phyloP scores from a whole-genome alignment of 2,113 vertebrate species.

The Amphilophus citrinellus region DNA sequence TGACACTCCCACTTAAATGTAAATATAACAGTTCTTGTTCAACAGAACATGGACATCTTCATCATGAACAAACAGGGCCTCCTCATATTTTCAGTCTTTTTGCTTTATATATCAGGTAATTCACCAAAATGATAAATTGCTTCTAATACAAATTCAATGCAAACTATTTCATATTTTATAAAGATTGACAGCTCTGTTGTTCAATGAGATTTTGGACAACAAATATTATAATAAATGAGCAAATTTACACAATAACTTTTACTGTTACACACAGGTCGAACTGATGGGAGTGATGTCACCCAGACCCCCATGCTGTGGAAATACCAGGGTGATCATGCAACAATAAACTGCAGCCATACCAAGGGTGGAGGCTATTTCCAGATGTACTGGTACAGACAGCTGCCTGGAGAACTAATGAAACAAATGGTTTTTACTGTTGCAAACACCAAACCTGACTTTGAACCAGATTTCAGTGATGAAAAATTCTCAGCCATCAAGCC shows the following conservation, averaged over 20 bases:
- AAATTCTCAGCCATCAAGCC: background rate
- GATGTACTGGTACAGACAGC: slow-evolving; percentile 73
- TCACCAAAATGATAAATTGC: background rate
- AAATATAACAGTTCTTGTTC: background rate
- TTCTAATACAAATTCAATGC: background rate
- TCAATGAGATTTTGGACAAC: too few relatives aligned
- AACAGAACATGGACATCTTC: background rate
- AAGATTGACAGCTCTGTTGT: too few relatives aligned
- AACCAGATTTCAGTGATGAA: background rate
- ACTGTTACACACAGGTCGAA: background rate
- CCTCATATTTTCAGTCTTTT: background rate
- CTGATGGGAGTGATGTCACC: background rate
- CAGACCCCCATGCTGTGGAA: slow-evolving; percentile 11
- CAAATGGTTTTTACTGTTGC: background rate
- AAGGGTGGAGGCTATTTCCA: rapidly evolving
- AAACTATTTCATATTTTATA: too few relatives aligned
- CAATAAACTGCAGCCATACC: slow-evolving; percentile 46
- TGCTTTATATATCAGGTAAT: slow-evolving; percentile 28
- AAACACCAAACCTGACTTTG: background rate
- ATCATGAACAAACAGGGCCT: background rate
- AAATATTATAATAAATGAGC: too few relatives aligned
- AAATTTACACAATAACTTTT: too few relatives aligned
- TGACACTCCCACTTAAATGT: background rate
- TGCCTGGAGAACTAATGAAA: too few relatives aligned
- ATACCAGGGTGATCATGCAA: background rate